Percentiles rank a stretch among this genome's conserved stretches.
These are phyloP conservation scores for Hypolimnas misippus DNA, from an alignment of 2,888 invertebrate genomes.

Conservation along the genomic window DNA sequence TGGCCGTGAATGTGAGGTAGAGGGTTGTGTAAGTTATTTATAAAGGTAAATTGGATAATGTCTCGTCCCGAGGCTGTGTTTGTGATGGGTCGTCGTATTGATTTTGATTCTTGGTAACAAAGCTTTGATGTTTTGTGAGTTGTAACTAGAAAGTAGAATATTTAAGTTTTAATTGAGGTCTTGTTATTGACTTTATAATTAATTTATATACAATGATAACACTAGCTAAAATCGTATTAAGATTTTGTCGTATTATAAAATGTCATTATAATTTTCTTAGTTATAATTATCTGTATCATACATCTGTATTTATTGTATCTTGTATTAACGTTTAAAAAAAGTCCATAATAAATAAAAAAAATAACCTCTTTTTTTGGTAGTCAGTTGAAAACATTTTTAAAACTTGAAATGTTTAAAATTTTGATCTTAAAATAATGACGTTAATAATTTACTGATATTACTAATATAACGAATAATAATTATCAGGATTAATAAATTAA, in stretches of 20 bases:
- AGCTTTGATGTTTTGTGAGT: slow-evolving; percentile 11
- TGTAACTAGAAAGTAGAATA: background rate
- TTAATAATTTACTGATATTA: too few species aligned
- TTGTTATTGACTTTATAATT: background rate
- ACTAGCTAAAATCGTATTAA: too few species aligned
- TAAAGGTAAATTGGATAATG: slow-evolving; percentile 50
- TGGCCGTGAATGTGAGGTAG: background rate
- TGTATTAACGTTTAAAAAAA: too few species aligned
- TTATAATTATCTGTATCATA: too few species aligned
- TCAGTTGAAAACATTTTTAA: too few species aligned
- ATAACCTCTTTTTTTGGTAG: too few species aligned
- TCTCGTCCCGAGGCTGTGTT: slow-evolving; percentile 42
- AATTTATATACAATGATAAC: background rate
- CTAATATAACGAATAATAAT: background rate
- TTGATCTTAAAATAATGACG: too few species aligned
- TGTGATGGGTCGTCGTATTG: slow-evolving; percentile 46
- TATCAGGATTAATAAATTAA: background rate
- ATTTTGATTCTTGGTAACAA: slow-evolving; percentile 23
- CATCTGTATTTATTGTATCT: too few species aligned
- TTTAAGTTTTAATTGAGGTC: background rate
- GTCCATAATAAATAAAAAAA: too few species aligned
- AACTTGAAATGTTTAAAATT: too few species aligned
- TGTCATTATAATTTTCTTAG: too few species aligned
- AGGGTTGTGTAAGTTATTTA: slow-evolving; percentile 48
- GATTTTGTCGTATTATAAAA: too few species aligned